Evolutionary conservation across 2,113 vertebrate genomes (phyloP), one percentile per base, ranked within the genome.

Genomic region (Typhlomys cinereus): DNA sequence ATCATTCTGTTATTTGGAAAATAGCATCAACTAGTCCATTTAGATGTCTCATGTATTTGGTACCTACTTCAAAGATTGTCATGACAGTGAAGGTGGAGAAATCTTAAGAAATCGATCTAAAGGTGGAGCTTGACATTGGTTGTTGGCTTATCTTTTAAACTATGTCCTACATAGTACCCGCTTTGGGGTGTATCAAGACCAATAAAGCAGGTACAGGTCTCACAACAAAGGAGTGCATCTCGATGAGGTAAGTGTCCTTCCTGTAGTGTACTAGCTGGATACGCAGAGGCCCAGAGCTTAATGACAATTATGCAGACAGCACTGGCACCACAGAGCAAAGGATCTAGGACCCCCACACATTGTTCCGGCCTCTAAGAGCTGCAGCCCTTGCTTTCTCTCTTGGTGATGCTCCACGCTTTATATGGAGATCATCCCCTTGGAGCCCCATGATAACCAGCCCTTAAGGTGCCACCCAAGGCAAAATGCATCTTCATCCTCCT

Each of bases 341-440:
- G 69, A 88, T 74, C 96, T 90, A 87, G 52, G 39, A 79, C 31
- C 8, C 87, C 44, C 59, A 25, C 34, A 48, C 67, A 79, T 52
- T 4, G 76, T 93, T 93, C 95, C 94, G 96, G 83, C 79, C 91
- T 82, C 92, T 97, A 97, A 96, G 80, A 96, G 92, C 89, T 96
- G 20, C 13, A 81, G 94, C 94, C 96, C 95, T 95, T 93, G 96
- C 92, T 96, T 95, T 88, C 80, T 95, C 3, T 96, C 86, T 96
- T 93, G 93, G 94, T 88, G 89, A 96, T 93, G 57, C 74, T 96
- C 73, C 44, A 18, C 73, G 39, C 84, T 89, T 94, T 94, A 86
- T 95, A 57, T 44, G 81, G 84, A 71, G 61, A 73, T 61, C 62
- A 31, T 73, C 18, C 91, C 83, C 81, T 89, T 71, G 48, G 54